Conservation (phyloP, 35 echinoderm and acorn worm genomes). For the Diadema setosum region DNA sequence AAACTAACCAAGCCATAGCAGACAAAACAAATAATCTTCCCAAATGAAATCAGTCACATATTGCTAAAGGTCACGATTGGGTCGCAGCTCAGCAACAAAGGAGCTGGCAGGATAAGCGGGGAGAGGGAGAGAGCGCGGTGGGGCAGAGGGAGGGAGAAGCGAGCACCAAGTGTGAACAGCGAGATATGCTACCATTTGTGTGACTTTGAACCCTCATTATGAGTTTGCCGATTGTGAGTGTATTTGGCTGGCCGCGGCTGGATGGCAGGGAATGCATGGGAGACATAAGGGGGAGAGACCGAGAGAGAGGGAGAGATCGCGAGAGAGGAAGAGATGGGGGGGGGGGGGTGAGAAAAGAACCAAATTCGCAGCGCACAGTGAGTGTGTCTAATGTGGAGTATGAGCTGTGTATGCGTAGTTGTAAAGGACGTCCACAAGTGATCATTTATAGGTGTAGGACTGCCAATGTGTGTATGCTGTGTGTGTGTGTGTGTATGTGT, state of each 20-base stretch:
- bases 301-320: not conserved
- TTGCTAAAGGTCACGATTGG: not conserved
- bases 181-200: too few species aligned
- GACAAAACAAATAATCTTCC: slow-evolving; percentile 1
- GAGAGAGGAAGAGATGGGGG: not conserved
- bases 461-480: too few species aligned
- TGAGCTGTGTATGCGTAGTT: too few species aligned
- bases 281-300: not conserved
- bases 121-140: not conserved
- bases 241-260: too few species aligned
- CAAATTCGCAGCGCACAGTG: too few species aligned
- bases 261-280: not conserved
- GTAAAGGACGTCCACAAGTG: too few species aligned
- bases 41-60: slow-evolving; percentile 2
- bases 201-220: too few species aligned
- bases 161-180: not conserved
- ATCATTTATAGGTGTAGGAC: too few species aligned
- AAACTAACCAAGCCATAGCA: not conserved
- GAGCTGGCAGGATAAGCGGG: not conserved
- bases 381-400: too few species aligned
- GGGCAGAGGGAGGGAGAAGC: not conserved
- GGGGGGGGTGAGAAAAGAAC: not conserved
- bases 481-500: too few species aligned
- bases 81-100: not conserved
- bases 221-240: too few species aligned